Percentiles rank a stretch among this genome's conserved stretches.
phyloP scores from a whole-genome alignment of 1,140 invertebrate species.

The Drosophila bocki region DNA sequence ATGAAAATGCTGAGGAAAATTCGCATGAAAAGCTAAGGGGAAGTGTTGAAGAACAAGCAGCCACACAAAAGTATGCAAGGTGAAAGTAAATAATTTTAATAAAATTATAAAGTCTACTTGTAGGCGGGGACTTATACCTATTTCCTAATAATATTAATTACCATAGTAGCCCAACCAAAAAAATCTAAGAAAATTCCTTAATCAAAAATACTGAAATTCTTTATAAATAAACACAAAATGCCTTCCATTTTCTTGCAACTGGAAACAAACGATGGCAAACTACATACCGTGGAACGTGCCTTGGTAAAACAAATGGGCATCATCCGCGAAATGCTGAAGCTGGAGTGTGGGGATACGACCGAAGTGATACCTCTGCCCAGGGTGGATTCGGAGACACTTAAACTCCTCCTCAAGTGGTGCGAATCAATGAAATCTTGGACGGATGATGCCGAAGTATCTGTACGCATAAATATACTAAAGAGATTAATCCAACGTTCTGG shows the following conservation, averaged over 20 bases:
- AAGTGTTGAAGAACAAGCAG: not conserved
- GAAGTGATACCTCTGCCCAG: constrained; percentile 19
- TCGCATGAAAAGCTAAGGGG: constrained; percentile 21
- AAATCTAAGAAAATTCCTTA: not conserved
- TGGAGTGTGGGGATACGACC: not conserved
- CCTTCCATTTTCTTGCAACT: not conserved
- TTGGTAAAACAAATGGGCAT: constrained; percentile 32
- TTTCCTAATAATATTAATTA: not conserved
- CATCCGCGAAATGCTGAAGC: constrained; percentile 23
- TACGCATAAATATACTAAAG: not conserved
- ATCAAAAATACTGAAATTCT: not conserved
- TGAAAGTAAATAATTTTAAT: no score
- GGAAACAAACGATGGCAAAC: constrained; percentile 35
- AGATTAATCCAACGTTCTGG: not conserved
- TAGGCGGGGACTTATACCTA: not conserved
- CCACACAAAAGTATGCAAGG: constrained; percentile 25
- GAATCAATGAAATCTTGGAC: not conserved
- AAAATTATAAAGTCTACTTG: constrained; percentile 8
- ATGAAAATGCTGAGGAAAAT: constrained; percentile 14
- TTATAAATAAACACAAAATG: not conserved
- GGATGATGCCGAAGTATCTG: not conserved
- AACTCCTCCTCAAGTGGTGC: constrained; percentile 47
- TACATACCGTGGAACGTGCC: constrained; percentile 1
- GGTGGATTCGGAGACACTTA: constrained; percentile 17
- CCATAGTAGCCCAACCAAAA: not conserved